Conservation (phyloP, 2,888 invertebrate species). For the Cosmia pyralina region DNA sequence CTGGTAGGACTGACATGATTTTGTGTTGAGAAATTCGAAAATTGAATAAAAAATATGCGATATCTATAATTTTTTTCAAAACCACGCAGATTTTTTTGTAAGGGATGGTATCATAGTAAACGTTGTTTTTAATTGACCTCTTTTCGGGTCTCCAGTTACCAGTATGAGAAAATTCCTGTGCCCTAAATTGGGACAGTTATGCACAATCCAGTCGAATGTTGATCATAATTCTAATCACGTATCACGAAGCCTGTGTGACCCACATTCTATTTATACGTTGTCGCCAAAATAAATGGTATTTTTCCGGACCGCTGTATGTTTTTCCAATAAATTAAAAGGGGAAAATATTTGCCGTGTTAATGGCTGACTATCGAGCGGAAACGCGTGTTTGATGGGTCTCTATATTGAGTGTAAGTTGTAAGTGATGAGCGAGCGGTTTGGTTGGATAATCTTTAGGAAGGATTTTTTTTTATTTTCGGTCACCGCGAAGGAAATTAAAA, state of each 20-base stretch:
- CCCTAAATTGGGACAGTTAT: conserved; percentile 6
- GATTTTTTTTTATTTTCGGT: too few species aligned
- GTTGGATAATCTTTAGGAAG: not conserved
- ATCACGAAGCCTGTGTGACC: conserved; percentile 39
- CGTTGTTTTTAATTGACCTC: not conserved
- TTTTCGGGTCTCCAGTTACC: conserved; percentile 1
- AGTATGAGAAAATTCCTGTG: not conserved
- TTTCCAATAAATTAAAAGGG: conserved; percentile 68
- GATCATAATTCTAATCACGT: conserved; percentile 48
- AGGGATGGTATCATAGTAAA: not conserved
- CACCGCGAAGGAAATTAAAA: too few species aligned
- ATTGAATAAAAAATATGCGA: too few species aligned
- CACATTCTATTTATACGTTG: conserved; percentile 46
- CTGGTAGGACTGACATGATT: too few species aligned
- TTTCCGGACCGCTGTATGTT: conserved; percentile 34
- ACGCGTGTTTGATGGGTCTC: conserved; percentile 68
- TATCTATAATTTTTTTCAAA: too few species aligned
- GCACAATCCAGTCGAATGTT: not conserved
- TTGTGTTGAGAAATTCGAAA: too few species aligned
- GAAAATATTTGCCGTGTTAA: conserved; percentile 75
- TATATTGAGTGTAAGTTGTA: conserved; percentile 52
- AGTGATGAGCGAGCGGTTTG: conserved; percentile 4
- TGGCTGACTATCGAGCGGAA: conserved; percentile 70
- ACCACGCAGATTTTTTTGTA: too few species aligned
- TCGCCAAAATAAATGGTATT: conserved; percentile 37